Conservation (phyloP, 2,113 vertebrate genomes). For the Amazona vittata region DNA sequence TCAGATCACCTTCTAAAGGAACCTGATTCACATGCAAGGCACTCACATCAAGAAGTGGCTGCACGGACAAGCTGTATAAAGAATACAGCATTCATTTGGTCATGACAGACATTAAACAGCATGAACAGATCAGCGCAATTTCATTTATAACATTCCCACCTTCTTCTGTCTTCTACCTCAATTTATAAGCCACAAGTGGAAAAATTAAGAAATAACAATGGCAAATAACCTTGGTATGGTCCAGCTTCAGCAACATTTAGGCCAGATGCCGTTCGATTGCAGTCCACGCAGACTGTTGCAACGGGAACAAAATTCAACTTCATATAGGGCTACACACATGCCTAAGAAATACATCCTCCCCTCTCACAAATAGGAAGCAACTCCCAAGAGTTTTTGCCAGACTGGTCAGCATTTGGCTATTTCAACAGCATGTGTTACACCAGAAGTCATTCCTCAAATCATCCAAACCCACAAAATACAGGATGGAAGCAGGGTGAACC, state of each 20-base stretch:
- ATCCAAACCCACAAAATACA: rapidly evolving
- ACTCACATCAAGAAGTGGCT: not conserved
- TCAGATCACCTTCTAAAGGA: not conserved
- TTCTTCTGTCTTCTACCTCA: not conserved
- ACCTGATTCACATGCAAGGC: not conserved
- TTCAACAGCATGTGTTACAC: not conserved
- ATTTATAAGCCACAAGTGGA: not conserved
- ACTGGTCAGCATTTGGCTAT: not conserved
- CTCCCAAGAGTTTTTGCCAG: not conserved
- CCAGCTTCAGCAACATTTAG: not conserved
- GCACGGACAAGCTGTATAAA: not conserved
- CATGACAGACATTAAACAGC: not conserved
- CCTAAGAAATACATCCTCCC: not conserved
- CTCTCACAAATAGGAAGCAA: not conserved
- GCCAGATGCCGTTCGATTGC: not conserved
- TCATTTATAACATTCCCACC: not conserved
- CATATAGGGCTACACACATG: rapidly evolving
- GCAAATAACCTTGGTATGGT: not conserved
- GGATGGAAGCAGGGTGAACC: not conserved
- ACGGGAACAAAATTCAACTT: not conserved
- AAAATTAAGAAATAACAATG: not conserved
- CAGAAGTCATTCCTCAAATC: not conserved
- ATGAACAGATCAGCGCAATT: not conserved
- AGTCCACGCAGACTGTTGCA: not conserved
- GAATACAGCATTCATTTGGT: not conserved